Conservation (phyloP, 2,113 vertebrate species). For the Microtus richardsoni region DNA sequence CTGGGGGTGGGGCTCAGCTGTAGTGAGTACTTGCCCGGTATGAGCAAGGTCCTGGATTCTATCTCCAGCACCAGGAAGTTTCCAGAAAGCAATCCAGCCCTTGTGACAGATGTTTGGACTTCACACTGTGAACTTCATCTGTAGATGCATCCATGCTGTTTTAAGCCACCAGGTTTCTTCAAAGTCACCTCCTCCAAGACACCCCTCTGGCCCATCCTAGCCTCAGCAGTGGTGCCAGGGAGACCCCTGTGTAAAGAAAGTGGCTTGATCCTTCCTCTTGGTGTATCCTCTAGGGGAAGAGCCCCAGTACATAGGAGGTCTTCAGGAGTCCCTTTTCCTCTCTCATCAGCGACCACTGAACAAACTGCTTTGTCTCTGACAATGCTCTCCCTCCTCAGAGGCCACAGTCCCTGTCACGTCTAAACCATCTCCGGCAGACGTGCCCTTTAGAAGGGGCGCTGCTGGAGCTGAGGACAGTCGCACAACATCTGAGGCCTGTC, state of each 20-base stretch:
- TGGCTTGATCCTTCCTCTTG: neutral
- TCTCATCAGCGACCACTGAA: neutral
- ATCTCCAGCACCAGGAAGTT: neutral
- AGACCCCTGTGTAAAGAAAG: neutral
- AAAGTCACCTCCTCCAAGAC: conserved; percentile 8
- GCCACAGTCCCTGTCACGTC: neutral
- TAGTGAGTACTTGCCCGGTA: neutral
- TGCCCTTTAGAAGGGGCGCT: conserved; percentile 71
- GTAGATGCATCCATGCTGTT: neutral
- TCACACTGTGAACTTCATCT: neutral
- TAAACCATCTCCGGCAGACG: conserved; percentile 11
- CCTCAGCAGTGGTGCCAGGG: neutral
- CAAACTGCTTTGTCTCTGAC: neutral
- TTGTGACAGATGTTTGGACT: too few species aligned
- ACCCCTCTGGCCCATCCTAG: neutral
- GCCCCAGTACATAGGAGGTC: neutral
- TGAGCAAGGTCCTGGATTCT: neutral
- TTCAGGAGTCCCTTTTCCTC: neutral
- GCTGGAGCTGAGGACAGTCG: neutral
- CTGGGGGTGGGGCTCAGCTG: neutral
- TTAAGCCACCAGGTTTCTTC: neutral
- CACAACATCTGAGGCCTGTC: conserved; percentile 35
- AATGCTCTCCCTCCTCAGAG: neutral
- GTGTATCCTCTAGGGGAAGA: neutral
- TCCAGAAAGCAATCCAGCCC: neutral